A percentile compares a stretch with the other conserved stretches of the same genome.
phyloP scores from a whole-genome alignment of 30 jellyfish, hydroid and myxozoan species.

The Calvadosia cruxmelitensis region DNA sequence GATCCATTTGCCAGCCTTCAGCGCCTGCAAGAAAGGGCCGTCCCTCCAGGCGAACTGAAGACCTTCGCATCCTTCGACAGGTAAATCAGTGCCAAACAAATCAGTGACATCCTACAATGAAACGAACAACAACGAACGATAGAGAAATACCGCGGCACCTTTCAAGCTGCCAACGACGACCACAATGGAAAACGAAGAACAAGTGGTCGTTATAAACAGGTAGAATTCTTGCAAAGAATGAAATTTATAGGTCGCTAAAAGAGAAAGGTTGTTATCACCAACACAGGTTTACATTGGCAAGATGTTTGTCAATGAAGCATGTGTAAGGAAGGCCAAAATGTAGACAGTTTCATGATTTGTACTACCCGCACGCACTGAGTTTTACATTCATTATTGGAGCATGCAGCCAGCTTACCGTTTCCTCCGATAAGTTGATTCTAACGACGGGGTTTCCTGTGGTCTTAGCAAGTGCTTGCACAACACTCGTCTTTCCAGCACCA shows the following conservation, averaged over 20 bases:
- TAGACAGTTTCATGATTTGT: no score
- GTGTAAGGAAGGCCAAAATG: no score
- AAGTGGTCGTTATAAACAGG: no score
- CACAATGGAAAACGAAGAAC: no score
- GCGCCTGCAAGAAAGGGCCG: conserved; percentile 90
- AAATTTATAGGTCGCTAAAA: no score
- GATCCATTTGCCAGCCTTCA: conserved; percentile 86
- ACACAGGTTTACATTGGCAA: no score
- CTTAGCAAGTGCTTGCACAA: conserved; percentile 74
- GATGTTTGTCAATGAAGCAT: no score
- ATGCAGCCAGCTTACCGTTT: conserved; percentile 55
- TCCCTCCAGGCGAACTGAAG: conserved; percentile 88
- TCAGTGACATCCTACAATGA: conserved; percentile 71
- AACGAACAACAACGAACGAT: not conserved
- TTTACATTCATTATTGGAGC: no score
- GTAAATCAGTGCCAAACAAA: conserved; percentile 93
- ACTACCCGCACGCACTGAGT: no score
- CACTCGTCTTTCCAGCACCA: conserved; percentile 96
- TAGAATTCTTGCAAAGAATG: no score
- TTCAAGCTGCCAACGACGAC: no score
- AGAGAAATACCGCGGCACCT: not conserved
- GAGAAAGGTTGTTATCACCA: no score
- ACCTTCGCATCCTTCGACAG: conserved; percentile 74
- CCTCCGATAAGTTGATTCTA: conserved; percentile 90
- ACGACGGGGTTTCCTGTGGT: conserved; percentile 44